phyloP scores from a whole-genome alignment of 2,888 invertebrate species.

The Lysandra coridon region DNA sequence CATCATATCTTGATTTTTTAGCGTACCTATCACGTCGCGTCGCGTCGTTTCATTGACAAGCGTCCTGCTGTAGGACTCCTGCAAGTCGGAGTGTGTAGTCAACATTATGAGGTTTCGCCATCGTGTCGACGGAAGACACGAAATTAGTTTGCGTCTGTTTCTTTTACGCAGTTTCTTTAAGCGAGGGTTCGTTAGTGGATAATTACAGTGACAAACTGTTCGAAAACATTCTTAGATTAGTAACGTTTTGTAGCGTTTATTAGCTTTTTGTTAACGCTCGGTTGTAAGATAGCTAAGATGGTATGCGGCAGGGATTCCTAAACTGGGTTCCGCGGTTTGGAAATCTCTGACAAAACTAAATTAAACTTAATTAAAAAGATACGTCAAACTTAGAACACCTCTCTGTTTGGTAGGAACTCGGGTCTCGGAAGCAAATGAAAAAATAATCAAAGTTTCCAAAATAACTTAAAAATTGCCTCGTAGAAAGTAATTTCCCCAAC shows the following conservation, averaged over 20 bases:
- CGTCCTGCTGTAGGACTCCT: not conserved
- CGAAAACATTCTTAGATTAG: not conserved
- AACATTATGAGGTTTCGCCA: not conserved
- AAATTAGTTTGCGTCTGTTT: not conserved
- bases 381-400: no score
- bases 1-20: no score
- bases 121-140: not conserved
- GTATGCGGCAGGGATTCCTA: not conserved
- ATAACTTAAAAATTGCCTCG: no score
- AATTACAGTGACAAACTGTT: not conserved
- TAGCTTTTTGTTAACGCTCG: not conserved
- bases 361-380: no score
- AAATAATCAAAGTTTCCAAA: no score
- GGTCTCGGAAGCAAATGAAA: no score
- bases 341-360: not conserved
- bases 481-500: not conserved
- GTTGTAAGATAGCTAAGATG: not conserved
- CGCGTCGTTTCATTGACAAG: not conserved
- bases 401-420: no score
- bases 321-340: not conserved
- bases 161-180: not conserved
- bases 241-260: not conserved
- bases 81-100: not conserved
- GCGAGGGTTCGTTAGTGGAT: not conserved
- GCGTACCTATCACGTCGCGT: no score